Evolutionary conservation across 2,797 vertebrate species (phyloP), one percentile per base, ranked within the genome.

Genomic region (Tarsius wallacei): DNA sequence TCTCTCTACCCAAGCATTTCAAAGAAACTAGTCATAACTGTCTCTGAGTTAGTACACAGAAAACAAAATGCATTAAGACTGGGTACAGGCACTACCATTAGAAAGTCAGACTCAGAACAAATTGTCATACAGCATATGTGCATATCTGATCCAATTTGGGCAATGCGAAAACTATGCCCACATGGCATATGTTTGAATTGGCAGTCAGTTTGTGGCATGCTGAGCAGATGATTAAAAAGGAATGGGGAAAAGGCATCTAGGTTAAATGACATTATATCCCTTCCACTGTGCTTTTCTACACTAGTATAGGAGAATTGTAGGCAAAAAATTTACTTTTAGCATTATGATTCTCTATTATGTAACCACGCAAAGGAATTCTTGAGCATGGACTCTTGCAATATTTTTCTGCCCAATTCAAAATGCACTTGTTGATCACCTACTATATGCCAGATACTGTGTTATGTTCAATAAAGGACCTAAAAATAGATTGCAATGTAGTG

Each of bases 231-330:
- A 86, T 33, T 83, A 55, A 81, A 88, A 96, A 57, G 2, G 26
- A 93, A 16, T 81, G 12, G 10, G 26, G 26, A 64, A 94, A 97
- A 89, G 3, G 19, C 49, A 86, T 68, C 17, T 82, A 93, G 19
- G 16, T 93, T 95, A 93, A 97, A 86, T 93, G n/a, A 59, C 17
- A 85, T 81, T 78, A 26, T 88, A 81, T 24, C 31, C 26, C 28
- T 94, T 93, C 10, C 73, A 94, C 36, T 80, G 11, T 42, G 21
- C 21, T 42, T 64, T 90, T 76, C 57, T 22, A 63, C 21, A 33
- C 3, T 47, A 47, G 2, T 28, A 28, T 16, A 71, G n/a, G 22
- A 76, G 5, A 94, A 93, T 15, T 49, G 12, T 70, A 74, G 33
- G 17, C 63, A 90, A 87, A 94, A 87, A 81, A 42, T 42, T 15